Percentiles rank a stretch among this genome's conserved stretches.
Conservation (phyloP, 2,113 vertebrate genomes). For the Orthonyx spaldingii region DNA sequence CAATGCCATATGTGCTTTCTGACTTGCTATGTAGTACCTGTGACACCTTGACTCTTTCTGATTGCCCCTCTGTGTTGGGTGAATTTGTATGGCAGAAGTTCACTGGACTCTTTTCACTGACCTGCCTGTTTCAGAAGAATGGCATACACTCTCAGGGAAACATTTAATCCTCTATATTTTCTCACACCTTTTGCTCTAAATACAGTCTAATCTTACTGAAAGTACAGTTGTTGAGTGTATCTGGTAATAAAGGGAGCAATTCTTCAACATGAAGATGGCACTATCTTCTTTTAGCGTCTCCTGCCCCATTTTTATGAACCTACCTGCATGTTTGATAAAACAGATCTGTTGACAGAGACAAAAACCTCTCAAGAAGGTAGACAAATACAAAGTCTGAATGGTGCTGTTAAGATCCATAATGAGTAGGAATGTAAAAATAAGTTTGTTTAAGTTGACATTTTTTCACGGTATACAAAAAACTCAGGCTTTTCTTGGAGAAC, state of each 20-base stretch:
- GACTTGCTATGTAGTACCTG: background rate
- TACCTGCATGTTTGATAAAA: background rate
- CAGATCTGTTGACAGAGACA: background rate
- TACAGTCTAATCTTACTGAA: background rate
- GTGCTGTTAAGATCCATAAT: background rate
- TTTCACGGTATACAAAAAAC: background rate
- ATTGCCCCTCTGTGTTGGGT: background rate
- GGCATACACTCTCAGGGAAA: background rate
- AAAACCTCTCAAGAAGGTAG: background rate
- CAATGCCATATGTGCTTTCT: background rate
- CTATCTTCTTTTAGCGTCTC: background rate
- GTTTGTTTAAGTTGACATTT: background rate
- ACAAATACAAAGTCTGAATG: background rate
- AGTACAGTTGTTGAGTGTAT: background rate
- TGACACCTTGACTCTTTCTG: background rate
- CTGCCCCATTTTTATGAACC: background rate
- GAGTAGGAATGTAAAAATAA: background rate
- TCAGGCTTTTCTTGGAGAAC: background rate
- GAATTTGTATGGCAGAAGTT: background rate
- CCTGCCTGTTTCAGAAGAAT: background rate
- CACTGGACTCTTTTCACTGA: background rate
- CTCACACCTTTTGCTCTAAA: background rate
- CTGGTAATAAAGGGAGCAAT: background rate
- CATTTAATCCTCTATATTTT: background rate
- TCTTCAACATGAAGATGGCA: background rate